Evolutionary conservation across 2,888 invertebrate genomes (phyloP), one percentile per base, ranked within the genome.

Genomic region (Augochlorella aurata): DNA sequence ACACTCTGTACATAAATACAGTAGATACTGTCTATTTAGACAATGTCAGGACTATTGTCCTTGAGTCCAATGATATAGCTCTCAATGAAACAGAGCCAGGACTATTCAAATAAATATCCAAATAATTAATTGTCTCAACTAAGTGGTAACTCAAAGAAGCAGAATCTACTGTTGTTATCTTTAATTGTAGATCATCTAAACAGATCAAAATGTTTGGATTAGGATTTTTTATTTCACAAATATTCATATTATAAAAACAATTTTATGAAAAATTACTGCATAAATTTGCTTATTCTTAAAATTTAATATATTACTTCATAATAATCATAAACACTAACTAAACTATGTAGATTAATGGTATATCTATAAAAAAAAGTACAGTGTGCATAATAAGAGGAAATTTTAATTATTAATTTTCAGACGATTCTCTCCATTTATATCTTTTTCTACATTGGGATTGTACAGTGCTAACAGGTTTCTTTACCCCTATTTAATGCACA

Each of bases 391-490:
- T 84, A 77, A 50, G 47, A 45, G 75, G 29, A 82, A 83, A 87
- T 76, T 68, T 50, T 73, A 47, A 72, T 52, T 83, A 77, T 89
- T 90, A 68, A 76, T 88, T 90, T 93, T 89, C 93, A 93, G 93
- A 90, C 89, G 87, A 86, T 91, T 91, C 85, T 90, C 92, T 86
- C 91, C 91, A 88, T 92, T 92, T 91, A 90, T 93, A 89, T 92
- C 93, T 84, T 92, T 92, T 92, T 89, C 93, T 87, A 92, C 92
- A 87, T 82, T 90, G 85, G 93, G 93, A 91, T 91, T 94, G 85
- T 93, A 93, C 90, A 87, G 88, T 89, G 81, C 89, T 84, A 89
- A 93, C 92, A 93, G 93, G 93, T 93, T 91, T 88, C 82, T 84
- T 84, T 84, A 74, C 47, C 18, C 44, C 78, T 77, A 85, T 79